Evolutionary conservation across 35 echinoderm and acorn worm species (phyloP).

Genomic region (Ophioderma brevispina): DNA sequence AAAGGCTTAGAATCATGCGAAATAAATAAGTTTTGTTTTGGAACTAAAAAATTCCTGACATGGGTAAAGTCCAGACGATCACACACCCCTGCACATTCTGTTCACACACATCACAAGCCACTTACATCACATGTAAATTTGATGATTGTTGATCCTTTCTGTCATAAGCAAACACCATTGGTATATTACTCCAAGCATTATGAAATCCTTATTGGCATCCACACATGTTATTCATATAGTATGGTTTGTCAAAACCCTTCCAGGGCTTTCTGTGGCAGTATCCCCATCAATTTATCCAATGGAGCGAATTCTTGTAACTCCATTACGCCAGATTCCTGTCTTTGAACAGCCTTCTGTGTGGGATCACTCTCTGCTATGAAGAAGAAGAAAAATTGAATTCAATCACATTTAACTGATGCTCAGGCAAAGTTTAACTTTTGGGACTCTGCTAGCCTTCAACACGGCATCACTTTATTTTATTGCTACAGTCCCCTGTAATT

Average conservation of each 20-base stretch:
- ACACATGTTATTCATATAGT: conserved; percentile 68
- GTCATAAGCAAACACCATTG: conserved; percentile 82
- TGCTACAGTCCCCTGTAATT: too few relatives aligned
- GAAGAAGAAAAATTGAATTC: not conserved
- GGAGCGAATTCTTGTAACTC: conserved; percentile 83
- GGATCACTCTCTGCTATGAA: not conserved
- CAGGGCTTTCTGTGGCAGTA: conserved; percentile 85
- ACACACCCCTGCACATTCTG: too few relatives aligned
- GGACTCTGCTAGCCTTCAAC: too few relatives aligned
- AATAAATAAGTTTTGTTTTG: too few relatives aligned
- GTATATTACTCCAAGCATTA: conserved; percentile 84
- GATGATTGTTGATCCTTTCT: conserved; percentile 65
- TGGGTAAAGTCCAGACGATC: not conserved
- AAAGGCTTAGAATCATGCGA: too few relatives aligned
- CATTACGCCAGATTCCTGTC: not conserved
- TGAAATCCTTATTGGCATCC: conserved; percentile 89
- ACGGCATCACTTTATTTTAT: too few relatives aligned
- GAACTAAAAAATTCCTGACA: not conserved
- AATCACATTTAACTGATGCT: too few relatives aligned
- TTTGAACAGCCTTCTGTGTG: not conserved
- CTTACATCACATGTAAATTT: conserved; percentile 88
- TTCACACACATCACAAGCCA: not conserved
- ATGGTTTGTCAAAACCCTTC: conserved; percentile 51
- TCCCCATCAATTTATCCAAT: conserved; percentile 57
- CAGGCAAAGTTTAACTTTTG: too few relatives aligned